Evolutionary conservation across 2,113 vertebrate species (phyloP), one percentile per base, ranked within the genome.

Genomic region (Dinomys branickii): DNA sequence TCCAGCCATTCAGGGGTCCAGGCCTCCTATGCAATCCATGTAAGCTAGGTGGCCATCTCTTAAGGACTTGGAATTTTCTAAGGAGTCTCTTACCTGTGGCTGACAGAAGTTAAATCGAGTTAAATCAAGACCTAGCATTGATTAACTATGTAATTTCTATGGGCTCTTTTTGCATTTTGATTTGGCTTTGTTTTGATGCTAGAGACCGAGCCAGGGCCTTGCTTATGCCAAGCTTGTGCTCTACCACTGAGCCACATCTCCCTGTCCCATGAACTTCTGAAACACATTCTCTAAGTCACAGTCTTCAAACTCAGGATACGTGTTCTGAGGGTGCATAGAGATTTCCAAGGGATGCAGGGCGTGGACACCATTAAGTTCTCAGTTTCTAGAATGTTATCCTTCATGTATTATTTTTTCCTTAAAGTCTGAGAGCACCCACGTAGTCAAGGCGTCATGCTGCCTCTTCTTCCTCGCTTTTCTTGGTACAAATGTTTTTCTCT

Each of bases 301-400:
- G 80, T 44, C 85, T 91, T 85, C 35, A 63, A 56, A 50, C 7
- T 93, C 33, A 44, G 50, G 22, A 85, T 3, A 44, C 24, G 38
- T 69, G 59, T 3, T 19, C n/a, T 58, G 5, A 91, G 19, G 67
- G 28, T 71, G 1, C 58, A 87, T 41, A 77, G 82, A 87, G 52
- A 94, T 77, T 92, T 92, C 88, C 50, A n/a, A 90, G 33, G 5
- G 28, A 87, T 20, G 41, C 30, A 84, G 11, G 22, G 35, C 12
- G 59, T 19, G n/a, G 7, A 26, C 59, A 73, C 80, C 87, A 73
- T 54, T 71, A 78, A 67, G 41, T 90, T 59, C 38, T 94, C 19
- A 58, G 33, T 81, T 83, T 85, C 54, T 44, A 94, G 59, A 94
- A 71, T 65, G 63, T 92, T 90, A 71, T 75, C 6, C 54, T 96